Evolutionary conservation across 2,888 invertebrate genomes (phyloP).

Genomic region (Eucriotettix oculatus): DNA sequence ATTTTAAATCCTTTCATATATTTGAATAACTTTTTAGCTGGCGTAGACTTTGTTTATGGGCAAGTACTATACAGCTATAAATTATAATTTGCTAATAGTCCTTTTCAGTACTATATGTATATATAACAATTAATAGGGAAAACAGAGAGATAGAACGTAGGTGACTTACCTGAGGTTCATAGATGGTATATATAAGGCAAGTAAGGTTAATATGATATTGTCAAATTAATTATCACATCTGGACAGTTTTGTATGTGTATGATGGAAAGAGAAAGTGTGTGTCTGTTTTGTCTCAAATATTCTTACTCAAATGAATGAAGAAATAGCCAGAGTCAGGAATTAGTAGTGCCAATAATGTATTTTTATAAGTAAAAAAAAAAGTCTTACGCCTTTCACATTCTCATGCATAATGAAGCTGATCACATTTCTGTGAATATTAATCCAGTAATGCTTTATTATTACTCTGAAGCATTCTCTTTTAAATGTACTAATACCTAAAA

Average conservation of each 20-base stretch:
- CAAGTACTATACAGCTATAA: not conserved
- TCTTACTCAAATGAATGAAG: conserved; percentile 17
- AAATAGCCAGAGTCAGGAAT: conserved; percentile 29
- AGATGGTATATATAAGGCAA: too few relatives aligned
- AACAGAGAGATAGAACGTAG: too few relatives aligned
- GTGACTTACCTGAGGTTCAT: too few relatives aligned
- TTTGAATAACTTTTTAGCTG: not conserved
- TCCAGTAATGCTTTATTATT: not conserved
- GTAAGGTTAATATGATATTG: too few relatives aligned
- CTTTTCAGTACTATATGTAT: not conserved
- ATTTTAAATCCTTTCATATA: not conserved
- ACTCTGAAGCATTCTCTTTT: too few relatives aligned
- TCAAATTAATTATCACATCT: too few relatives aligned
- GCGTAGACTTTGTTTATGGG: not conserved
- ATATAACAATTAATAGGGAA: too few relatives aligned
- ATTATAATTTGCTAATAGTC: not conserved
- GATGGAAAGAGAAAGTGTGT: not conserved
- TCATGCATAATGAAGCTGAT: not conserved
- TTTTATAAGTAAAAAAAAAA: too few relatives aligned
- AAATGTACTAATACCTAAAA: too few relatives aligned
- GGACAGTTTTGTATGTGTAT: too few relatives aligned
- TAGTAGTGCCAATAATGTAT: not conserved
- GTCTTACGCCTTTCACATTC: too few relatives aligned
- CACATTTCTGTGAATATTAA: not conserved
- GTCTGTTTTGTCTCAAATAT: not conserved